These are phyloP conservation scores for Aegotheles bennettii DNA, from an alignment of 2,113 vertebrate genomes.

Conservation along the genomic window DNA sequence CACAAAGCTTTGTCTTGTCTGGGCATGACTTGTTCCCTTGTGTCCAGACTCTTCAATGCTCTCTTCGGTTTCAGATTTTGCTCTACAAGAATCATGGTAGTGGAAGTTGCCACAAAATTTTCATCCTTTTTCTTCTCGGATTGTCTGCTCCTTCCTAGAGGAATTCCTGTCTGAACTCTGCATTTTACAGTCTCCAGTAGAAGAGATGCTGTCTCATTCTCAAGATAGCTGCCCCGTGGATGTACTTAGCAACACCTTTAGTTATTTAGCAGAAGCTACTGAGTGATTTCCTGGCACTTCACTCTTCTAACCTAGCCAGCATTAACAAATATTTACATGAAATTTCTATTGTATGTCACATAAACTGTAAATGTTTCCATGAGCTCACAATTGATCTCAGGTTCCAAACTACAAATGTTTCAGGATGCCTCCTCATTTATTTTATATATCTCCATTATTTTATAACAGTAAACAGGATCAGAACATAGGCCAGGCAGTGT, in stretches of 20 bases:
- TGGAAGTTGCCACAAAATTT: not conserved
- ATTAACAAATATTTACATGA: not conserved
- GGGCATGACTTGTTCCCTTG: not conserved
- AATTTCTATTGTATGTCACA: not conserved
- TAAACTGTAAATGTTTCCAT: not conserved
- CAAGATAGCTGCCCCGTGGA: not conserved
- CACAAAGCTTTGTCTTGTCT: not conserved
- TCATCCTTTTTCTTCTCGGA: not conserved
- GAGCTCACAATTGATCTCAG: not conserved
- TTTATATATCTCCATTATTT: not conserved
- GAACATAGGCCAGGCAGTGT: not conserved
- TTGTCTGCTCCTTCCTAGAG: not conserved
- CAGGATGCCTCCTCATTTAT: not conserved
- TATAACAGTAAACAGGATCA: not conserved
- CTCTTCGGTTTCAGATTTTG: not conserved
- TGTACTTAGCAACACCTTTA: not conserved
- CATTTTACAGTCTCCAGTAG: not conserved
- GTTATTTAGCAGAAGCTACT: not conserved
- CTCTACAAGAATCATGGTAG: not conserved
- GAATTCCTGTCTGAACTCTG: not conserved
- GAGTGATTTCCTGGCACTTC: not conserved
- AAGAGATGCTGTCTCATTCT: not conserved
- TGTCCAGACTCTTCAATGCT: not conserved
- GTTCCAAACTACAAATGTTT: not conserved
- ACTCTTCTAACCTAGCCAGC: not conserved